phyloP scores from a whole-genome alignment of 2,888 invertebrate genomes.

The Callinectes sapidus region DNA sequence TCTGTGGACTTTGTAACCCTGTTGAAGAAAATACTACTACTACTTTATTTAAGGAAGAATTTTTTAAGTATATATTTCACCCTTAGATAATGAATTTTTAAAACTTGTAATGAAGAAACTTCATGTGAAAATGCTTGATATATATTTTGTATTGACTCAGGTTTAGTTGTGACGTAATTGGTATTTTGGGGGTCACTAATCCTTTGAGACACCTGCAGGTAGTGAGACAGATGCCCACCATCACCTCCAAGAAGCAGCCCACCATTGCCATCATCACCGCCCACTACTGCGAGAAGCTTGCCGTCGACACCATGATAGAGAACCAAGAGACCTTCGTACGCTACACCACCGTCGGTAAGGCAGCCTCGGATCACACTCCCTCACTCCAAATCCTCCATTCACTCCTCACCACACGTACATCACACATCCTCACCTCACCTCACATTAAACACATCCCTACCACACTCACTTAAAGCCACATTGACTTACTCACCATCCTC shows the following conservation, averaged over 20 bases:
- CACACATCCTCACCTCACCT: too few relatives aligned
- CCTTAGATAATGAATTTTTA: too few relatives aligned
- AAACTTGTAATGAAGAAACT: too few relatives aligned
- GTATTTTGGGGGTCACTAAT: neutral
- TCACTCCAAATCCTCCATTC: neutral
- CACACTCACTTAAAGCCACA: too few relatives aligned
- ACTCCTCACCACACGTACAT: too few relatives aligned
- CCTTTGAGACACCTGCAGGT: slow-evolving; percentile 78
- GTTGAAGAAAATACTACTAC: too few relatives aligned
- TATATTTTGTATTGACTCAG: neutral
- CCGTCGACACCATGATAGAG: slow-evolving; percentile 98
- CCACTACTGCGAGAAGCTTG: slow-evolving; percentile 97
- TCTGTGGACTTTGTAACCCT: too few relatives aligned
- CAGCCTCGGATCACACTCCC: neutral
- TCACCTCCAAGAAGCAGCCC: slow-evolving; percentile 92
- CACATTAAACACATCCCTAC: too few relatives aligned
- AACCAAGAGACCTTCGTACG: slow-evolving; percentile 97
- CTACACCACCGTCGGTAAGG: slow-evolving; percentile 96
- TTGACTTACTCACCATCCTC: neutral
- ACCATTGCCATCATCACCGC: slow-evolving; percentile 98
- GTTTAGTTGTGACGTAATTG: neutral
- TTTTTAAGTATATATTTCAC: too few relatives aligned
- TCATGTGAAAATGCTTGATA: too few relatives aligned
- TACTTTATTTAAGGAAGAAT: too few relatives aligned
- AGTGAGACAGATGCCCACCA: slow-evolving; percentile 95